These are phyloP conservation scores for Trochalopteron elliotii DNA, from an alignment of 2,113 vertebrate genomes.

Conservation along the genomic window DNA sequence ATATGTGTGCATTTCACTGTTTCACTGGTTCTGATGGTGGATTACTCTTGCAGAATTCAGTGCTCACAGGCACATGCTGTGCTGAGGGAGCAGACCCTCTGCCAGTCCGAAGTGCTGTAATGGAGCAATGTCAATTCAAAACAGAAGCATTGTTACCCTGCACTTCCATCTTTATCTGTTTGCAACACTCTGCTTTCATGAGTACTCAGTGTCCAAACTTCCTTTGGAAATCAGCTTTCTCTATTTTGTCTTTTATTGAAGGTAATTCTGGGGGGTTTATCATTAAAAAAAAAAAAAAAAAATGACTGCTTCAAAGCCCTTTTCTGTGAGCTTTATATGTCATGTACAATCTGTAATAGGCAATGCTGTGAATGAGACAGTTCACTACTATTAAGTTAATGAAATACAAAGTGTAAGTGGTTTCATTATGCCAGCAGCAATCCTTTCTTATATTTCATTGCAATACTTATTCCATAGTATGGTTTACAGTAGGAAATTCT, in stretches of 20 bases:
- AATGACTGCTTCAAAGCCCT: neutral
- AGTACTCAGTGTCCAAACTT: neutral
- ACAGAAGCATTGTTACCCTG: neutral
- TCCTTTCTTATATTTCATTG: slow-evolving; percentile 19
- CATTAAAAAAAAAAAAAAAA: neutral
- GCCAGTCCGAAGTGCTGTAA: neutral
- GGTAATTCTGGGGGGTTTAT: neutral
- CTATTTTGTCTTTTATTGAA: neutral
- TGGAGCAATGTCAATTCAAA: neutral
- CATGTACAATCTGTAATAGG: neutral
- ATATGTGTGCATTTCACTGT: neutral
- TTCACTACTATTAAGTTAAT: slow-evolving; percentile 46
- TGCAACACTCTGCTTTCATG: neutral
- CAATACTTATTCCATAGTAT: neutral
- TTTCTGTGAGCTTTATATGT: neutral
- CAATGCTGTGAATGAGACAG: slow-evolving; percentile 6
- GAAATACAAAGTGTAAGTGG: slow-evolving; percentile 36
- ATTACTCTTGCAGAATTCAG: neutral
- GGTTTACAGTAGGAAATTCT: slow-evolving; percentile 6
- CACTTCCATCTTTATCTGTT: neutral
- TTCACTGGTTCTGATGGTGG: neutral
- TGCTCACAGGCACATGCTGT: neutral
- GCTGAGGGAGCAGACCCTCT: neutral
- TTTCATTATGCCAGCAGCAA: slow-evolving; percentile 40
- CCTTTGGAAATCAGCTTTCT: neutral